Conservation (phyloP, 2,113 vertebrate species). For the Falcunculus frontatus region DNA sequence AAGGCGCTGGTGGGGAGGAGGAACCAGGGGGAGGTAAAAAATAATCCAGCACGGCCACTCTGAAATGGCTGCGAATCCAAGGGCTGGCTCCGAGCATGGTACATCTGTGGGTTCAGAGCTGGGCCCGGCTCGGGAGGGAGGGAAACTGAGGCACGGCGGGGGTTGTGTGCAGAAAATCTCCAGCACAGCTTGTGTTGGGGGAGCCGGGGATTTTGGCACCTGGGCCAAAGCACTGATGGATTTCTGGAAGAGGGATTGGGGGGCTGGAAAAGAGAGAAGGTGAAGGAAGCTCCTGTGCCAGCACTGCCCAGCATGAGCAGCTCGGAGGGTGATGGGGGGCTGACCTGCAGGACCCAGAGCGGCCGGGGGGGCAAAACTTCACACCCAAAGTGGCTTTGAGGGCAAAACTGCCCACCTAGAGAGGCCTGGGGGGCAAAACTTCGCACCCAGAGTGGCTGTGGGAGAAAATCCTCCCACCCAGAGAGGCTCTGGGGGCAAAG, state of each 20-base stretch:
- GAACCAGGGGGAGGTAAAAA: not conserved
- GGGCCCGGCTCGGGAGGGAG: not conserved
- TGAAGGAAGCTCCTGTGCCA: not conserved
- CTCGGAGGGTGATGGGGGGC: too few relatives aligned
- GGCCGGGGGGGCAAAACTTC: not conserved
- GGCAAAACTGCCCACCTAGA: not conserved
- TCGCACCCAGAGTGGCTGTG: accelerated
- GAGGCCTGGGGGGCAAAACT: not conserved
- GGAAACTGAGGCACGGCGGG: not conserved
- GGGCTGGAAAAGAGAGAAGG: not conserved
- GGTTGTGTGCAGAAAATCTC: not conserved
- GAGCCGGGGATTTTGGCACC: not conserved
- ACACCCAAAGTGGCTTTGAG: accelerated
- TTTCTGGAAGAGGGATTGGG: not conserved
- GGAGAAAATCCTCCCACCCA: not conserved
- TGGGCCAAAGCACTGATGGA: accelerated
- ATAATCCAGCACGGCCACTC: accelerated
- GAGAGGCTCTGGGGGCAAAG: not conserved
- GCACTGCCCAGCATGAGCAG: too few relatives aligned
- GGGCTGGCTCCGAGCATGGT: not conserved
- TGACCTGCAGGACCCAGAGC: not conserved
- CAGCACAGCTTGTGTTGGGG: not conserved
- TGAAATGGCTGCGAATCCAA: not conserved
- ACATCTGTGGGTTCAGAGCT: accelerated
- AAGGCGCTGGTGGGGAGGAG: not conserved